Evolutionary conservation across 53 echinoderm and acorn worm genomes (phyloP).

Genomic region (Arbacia lixula): DNA sequence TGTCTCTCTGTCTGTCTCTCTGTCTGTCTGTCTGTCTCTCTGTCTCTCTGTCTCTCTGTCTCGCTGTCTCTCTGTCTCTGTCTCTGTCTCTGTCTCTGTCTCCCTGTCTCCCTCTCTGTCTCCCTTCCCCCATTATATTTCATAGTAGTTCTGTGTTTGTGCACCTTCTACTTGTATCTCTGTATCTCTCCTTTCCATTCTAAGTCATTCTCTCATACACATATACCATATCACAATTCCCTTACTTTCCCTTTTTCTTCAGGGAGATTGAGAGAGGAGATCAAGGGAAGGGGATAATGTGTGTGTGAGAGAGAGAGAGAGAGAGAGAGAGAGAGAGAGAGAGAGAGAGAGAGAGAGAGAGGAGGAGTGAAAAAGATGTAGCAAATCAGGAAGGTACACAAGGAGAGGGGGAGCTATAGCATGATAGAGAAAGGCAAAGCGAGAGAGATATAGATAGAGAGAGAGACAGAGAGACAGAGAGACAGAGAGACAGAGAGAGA

Average conservation of each 20-base stretch:
- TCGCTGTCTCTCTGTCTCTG: background rate
- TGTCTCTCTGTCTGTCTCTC: too few relatives aligned
- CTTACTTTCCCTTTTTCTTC: background rate
- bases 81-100: too few relatives aligned
- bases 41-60: background rate
- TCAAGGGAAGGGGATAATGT: background rate
- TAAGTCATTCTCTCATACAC: background rate
- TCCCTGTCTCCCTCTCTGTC: background rate
- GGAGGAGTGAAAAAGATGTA: background rate
- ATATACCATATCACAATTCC: too few relatives aligned
- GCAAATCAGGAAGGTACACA: background rate
- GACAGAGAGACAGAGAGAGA: background rate
- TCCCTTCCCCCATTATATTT: background rate
- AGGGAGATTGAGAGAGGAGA: background rate
- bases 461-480: background rate
- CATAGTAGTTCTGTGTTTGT: background rate
- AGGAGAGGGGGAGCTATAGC: background rate
- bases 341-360: background rate
- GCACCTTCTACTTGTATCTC: background rate
- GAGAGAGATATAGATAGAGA: background rate
- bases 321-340: background rate
- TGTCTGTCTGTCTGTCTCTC: too few relatives aligned
- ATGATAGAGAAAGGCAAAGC: background rate
- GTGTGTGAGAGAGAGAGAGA: background rate
- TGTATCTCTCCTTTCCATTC: background rate